A percentile compares a stretch with the other conserved stretches of the same genome.
phyloP scores from a whole-genome alignment of 2,888 invertebrate species.

The Amorpha juglandis region DNA sequence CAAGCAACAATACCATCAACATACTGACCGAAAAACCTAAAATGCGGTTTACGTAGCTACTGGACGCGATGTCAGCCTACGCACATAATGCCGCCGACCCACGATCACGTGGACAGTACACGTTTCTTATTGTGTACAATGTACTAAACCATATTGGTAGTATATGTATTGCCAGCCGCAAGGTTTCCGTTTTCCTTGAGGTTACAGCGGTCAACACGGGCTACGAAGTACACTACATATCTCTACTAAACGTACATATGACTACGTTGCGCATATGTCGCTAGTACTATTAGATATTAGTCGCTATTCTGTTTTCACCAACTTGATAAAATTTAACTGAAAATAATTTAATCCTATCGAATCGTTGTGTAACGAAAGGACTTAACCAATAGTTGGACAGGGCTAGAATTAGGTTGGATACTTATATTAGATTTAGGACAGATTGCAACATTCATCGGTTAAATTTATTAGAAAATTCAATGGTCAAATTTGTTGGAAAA shows the following conservation, averaged over 20 bases:
- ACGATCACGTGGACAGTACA: constrained; percentile 48
- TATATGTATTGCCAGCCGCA: constrained; percentile 32
- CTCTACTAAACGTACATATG: constrained; percentile 9
- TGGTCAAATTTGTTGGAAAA: no score
- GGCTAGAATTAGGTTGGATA: no score
- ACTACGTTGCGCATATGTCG: no score
- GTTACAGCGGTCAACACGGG: constrained; percentile 40
- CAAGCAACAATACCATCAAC: neutral
- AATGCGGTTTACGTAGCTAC: constrained; percentile 36
- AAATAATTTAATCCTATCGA: no score
- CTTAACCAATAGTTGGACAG: no score
- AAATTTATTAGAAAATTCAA: no score
- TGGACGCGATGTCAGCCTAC: constrained; percentile 47
- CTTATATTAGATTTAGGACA: no score
- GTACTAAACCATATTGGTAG: constrained; percentile 31
- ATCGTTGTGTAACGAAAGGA: no score
- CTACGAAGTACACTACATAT: neutral
- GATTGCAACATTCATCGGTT: no score
- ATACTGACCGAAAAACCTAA: constrained; percentile 22
- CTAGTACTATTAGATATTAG: no score
- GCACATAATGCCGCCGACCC: constrained; percentile 37
- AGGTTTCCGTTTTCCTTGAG: constrained; percentile 47
- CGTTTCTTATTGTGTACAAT: constrained; percentile 29
- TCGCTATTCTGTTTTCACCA: no score
- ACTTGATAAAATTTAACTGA: no score